phyloP scores from a whole-genome alignment of 2,113 vertebrate genomes.

The Miniopterus natalensis region DNA sequence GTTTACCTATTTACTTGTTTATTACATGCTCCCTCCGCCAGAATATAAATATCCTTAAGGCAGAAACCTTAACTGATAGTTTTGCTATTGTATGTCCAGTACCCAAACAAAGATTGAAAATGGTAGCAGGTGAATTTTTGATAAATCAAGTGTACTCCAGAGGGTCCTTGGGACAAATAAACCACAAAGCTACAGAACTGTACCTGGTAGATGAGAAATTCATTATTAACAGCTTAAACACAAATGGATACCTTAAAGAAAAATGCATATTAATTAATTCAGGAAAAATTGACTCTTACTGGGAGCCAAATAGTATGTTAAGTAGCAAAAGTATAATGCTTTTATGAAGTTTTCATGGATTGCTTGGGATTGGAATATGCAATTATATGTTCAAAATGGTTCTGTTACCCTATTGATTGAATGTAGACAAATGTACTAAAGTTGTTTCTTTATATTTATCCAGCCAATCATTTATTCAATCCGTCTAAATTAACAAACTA shows the following conservation, averaged over 20 bases:
- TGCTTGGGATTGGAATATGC: background rate
- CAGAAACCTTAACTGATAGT: background rate
- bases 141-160: background rate
- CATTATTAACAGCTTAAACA: background rate
- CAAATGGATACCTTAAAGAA: background rate
- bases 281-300: background rate
- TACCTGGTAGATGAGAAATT: background rate
- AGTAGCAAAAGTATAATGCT: background rate
- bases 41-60: background rate
- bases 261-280: constrained; percentile 13
- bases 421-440: background rate
- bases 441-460: background rate
- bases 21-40: background rate
- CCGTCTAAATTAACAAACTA: background rate
- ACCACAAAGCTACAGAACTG: background rate
- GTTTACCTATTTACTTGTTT: background rate
- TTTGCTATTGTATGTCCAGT: background rate
- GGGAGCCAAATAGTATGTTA: background rate
- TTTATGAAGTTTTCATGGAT: background rate
- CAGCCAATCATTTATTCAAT: background rate
- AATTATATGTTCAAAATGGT: background rate
- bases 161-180: background rate
- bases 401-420: background rate
- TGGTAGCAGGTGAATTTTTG: background rate
- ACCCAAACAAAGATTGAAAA: background rate